phyloP scores from a whole-genome alignment of 2,113 vertebrate species.

The Ranitomeya imitator region DNA sequence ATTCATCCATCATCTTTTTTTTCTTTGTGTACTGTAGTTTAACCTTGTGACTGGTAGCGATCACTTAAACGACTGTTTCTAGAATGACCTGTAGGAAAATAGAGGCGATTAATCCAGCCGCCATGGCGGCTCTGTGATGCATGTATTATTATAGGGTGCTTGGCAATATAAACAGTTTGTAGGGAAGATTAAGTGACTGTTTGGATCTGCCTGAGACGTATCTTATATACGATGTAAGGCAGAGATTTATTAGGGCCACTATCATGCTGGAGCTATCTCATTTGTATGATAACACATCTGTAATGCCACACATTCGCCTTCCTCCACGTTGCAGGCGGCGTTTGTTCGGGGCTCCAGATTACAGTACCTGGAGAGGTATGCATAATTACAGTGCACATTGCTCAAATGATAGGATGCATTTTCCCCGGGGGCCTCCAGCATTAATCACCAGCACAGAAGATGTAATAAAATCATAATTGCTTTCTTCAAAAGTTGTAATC shows the following conservation, averaged over 20 bases:
- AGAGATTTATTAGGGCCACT: slow-evolving; percentile 77
- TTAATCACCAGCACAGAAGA: slow-evolving; percentile 81
- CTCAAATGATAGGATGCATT: slow-evolving; percentile 81
- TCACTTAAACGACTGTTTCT: slow-evolving; percentile 76
- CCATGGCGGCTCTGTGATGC: slow-evolving; percentile 76
- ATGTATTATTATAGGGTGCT: slow-evolving; percentile 78
- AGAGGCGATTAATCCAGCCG: slow-evolving; percentile 75
- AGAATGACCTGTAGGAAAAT: slow-evolving; percentile 70
- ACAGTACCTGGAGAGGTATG: slow-evolving; percentile 83
- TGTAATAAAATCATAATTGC: slow-evolving; percentile 84
- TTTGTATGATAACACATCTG: slow-evolving; percentile 87
- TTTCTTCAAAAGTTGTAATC: slow-evolving; percentile 82
- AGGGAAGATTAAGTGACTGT: slow-evolving; percentile 81
- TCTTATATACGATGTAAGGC: slow-evolving; percentile 82
- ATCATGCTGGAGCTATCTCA: slow-evolving; percentile 81
- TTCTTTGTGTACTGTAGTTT: slow-evolving; percentile 60
- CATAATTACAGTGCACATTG: slow-evolving; percentile 79
- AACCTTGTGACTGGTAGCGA: slow-evolving; percentile 72
- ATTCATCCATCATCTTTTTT: background rate
- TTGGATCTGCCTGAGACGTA: slow-evolving; percentile 80
- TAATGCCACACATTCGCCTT: slow-evolving; percentile 81
- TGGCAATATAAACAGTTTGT: slow-evolving; percentile 85
- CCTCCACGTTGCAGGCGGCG: slow-evolving; percentile 77
- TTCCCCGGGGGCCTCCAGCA: slow-evolving; percentile 75
- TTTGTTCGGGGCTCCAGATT: slow-evolving; percentile 81